phyloP scores from a whole-genome alignment of 2,888 invertebrate species.

The Gnatocerus cornutus region DNA sequence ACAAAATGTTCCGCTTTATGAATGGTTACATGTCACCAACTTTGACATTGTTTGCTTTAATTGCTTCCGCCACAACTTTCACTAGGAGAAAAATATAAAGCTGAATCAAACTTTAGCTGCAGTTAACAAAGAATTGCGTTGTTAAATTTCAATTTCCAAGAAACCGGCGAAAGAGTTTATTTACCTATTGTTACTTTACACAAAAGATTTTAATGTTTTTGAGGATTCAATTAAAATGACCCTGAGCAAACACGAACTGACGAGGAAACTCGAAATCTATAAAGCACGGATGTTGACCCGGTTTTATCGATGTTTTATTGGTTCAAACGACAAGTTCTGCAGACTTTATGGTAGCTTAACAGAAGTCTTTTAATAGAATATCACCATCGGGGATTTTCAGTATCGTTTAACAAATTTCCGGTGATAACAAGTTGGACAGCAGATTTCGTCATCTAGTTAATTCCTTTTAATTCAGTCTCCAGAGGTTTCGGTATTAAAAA shows the following conservation, averaged over 20 bases:
- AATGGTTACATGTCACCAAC: constrained; percentile 47
- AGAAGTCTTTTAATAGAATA: not conserved
- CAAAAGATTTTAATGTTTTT: not conserved
- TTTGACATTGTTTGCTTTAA: constrained; percentile 47
- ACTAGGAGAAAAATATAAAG: constrained; percentile 3
- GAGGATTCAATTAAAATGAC: constrained; percentile 19
- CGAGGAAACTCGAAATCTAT: constrained; percentile 16
- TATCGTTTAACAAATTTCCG: not conserved
- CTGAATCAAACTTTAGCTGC: constrained; percentile 8
- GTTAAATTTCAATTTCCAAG: constrained; percentile 26
- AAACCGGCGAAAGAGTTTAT: constrained; percentile 29
- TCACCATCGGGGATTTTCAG: not conserved
- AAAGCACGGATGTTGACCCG: constrained; percentile 25
- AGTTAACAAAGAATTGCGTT: constrained; percentile 6
- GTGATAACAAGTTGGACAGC: no score
- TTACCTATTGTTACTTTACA: not conserved
- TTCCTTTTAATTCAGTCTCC: no score
- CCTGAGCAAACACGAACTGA: not conserved
- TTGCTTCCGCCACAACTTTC: constrained; percentile 28
- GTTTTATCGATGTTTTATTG: constrained; percentile 22
- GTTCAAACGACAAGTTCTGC: constrained; percentile 18
- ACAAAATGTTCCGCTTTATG: constrained; percentile 52
- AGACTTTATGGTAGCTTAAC: constrained; percentile 16
- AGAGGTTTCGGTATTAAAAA: not conserved
- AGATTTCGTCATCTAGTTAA: no score